These are phyloP conservation scores for Watsonalla binaria DNA, from an alignment of 2,888 invertebrate species.

Conservation along the genomic window DNA sequence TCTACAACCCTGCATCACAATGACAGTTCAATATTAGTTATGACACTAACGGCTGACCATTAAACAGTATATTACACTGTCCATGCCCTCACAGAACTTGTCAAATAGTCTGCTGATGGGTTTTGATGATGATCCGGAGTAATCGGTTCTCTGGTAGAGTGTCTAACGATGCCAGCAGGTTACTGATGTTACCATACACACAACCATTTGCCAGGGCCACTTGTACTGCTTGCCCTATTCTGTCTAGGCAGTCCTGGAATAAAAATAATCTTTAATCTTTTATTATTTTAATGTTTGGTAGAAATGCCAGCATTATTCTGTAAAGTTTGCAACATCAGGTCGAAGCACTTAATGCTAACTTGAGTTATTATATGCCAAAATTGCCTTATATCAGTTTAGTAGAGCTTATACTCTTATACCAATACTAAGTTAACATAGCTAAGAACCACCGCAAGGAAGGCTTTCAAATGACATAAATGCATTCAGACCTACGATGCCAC, in stretches of 20 bases:
- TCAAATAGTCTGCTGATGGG: slow-evolving; percentile 75
- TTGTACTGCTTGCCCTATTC: slow-evolving; percentile 91
- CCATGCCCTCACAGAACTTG: slow-evolving; percentile 17
- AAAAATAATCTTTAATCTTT: slow-evolving; percentile 7
- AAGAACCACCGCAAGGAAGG: no score
- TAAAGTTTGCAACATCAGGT: no score
- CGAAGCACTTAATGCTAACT: no score
- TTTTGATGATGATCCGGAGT: slow-evolving; percentile 81
- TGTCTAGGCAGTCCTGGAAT: slow-evolving; percentile 82
- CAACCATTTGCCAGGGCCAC: slow-evolving; percentile 88
- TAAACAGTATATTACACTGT: neutral
- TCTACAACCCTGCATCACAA: no score
- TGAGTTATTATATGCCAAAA: no score
- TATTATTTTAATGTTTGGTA: no score
- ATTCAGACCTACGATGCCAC: no score
- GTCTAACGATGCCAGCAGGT: slow-evolving; percentile 79
- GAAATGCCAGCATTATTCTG: no score
- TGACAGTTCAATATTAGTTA: neutral
- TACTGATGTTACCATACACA: slow-evolving; percentile 88
- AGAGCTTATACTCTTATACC: no score
- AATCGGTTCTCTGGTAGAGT: slow-evolving; percentile 82
- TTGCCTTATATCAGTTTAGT: no score
- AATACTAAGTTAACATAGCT: no score
- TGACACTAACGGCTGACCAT: neutral
- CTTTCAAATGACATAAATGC: no score